phyloP scores from a whole-genome alignment of 1,140 invertebrate species.

The Oncopeltus fasciatus region DNA sequence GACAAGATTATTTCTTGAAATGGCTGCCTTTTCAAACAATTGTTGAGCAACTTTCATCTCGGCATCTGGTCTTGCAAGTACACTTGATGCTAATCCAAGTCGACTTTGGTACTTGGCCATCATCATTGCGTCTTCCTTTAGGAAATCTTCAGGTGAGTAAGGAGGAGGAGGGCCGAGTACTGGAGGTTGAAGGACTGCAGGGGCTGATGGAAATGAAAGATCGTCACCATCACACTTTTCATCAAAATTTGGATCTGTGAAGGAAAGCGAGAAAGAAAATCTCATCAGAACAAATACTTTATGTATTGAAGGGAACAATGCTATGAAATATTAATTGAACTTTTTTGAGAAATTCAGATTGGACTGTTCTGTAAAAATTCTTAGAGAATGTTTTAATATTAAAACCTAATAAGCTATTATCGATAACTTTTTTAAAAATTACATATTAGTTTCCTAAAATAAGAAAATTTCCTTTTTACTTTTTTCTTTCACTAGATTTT shows the following conservation, averaged over 20 bases:
- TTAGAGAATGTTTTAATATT: too few relatives aligned
- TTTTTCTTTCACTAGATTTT: too few relatives aligned
- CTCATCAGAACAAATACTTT: too few relatives aligned
- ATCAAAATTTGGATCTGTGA: not conserved
- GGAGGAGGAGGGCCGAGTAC: not conserved
- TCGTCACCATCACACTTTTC: not conserved
- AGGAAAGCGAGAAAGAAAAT: not conserved
- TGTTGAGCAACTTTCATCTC: conserved; percentile 21
- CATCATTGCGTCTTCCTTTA: conserved; percentile 1
- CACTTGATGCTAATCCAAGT: conserved; percentile 13
- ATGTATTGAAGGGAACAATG: not conserved
- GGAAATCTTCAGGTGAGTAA: not conserved
- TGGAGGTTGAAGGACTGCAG: not conserved
- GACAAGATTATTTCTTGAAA: conserved; percentile 15
- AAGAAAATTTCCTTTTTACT: too few relatives aligned
- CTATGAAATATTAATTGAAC: not conserved
- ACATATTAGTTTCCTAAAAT: too few relatives aligned
- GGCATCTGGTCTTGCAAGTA: conserved; percentile 18
- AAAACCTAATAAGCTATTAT: too few relatives aligned
- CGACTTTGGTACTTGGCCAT: conserved; percentile 17
- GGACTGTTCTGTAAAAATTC: too few relatives aligned
- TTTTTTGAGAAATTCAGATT: not conserved
- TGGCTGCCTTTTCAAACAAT: conserved; percentile 19
- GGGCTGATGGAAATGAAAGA: not conserved
- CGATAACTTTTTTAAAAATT: too few relatives aligned